These are phyloP conservation scores for Myodes glareolus DNA, from an alignment of 2,113 vertebrate species.

Conservation along the genomic window DNA sequence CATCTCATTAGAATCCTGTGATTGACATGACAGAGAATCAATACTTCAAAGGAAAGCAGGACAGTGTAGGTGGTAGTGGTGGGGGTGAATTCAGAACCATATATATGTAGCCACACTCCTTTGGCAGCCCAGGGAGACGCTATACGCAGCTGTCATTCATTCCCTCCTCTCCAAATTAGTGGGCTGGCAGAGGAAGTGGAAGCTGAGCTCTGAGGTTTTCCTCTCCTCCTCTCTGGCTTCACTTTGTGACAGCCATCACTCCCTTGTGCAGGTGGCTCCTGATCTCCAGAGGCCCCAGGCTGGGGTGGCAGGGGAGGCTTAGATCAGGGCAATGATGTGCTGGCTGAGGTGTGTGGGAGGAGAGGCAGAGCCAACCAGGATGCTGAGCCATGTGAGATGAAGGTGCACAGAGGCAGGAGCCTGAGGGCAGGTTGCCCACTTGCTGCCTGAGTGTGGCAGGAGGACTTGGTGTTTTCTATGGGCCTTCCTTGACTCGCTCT, in stretches of 20 bases:
- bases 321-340: conserved; percentile 51
- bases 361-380: not conserved
- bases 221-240: not conserved
- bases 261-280: conserved; percentile 39
- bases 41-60: not conserved
- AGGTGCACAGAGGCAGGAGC: conserved; percentile 53
- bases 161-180: conserved; percentile 13
- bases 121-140: not conserved
- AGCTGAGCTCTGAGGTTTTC: not conserved
- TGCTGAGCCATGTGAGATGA: conserved; percentile 47
- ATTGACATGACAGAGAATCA: not conserved
- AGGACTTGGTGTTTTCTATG: conserved; percentile 26
- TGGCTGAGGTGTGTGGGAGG: conserved; percentile 43
- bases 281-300: conserved; percentile 60
- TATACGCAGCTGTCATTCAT: not conserved
- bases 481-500: conserved; percentile 25
- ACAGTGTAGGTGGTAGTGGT: not conserved
- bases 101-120: not conserved
- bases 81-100: not conserved
- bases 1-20: not conserved
- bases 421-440: conserved; percentile 46
- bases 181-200: not conserved
- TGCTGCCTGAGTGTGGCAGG: conserved; percentile 21
- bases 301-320: conserved; percentile 57
- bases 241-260: conserved; percentile 56